Evolutionary conservation across 2,888 invertebrate species (phyloP), one percentile per base, ranked within the genome.

Genomic region (Lasiommata megera): DNA sequence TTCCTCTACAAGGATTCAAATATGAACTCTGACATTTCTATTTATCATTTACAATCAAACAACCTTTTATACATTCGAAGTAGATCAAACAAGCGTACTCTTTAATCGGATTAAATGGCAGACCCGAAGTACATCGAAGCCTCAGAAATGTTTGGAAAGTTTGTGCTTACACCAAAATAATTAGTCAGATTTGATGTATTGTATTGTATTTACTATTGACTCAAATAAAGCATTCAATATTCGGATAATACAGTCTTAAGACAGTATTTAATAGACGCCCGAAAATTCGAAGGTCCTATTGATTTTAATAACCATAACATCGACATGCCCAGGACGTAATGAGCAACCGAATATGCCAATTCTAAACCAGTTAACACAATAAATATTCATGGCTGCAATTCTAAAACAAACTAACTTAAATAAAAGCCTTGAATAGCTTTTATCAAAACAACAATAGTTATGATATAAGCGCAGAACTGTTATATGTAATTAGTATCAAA

Each of bases 51-150:
- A 23, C 23, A 23, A 23, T 5, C 23, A 3, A 23, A 23, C n/a
- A 23, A 23, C 23, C 2, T 23, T 23, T 23, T 23, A 44, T 8
- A 14, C 3, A 44, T n/a, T n/a, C n/a, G n/a, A n/a, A 44, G 28
- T 44, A 44, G 28, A 17, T 34, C 47, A 47, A 44, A 47, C 41
- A 54, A 47, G 61, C 64, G 66, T 69, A 76, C 72, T 74, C 73
- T 70, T 38, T 68, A 83, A 84, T 82, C 78, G 76, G 79, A 80
- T 84, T 82, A 81, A 69, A 65, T 59, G 63, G 70, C 66, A 71
- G 67, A 73, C 68, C 65, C 70, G 69, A 68, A 68, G 57, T 43
- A 56, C 51, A 8, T 16, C 37, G 80, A 83, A 77, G 68, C 79
- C 82, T 48, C 73, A 74, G 64, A 47, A 68, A 43, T 9, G n/a